Percentiles rank a stretch among this genome's conserved stretches.
These are phyloP conservation scores for Aricia artaxerxes DNA, from an alignment of 2,888 invertebrate species.

Conservation along the genomic window DNA sequence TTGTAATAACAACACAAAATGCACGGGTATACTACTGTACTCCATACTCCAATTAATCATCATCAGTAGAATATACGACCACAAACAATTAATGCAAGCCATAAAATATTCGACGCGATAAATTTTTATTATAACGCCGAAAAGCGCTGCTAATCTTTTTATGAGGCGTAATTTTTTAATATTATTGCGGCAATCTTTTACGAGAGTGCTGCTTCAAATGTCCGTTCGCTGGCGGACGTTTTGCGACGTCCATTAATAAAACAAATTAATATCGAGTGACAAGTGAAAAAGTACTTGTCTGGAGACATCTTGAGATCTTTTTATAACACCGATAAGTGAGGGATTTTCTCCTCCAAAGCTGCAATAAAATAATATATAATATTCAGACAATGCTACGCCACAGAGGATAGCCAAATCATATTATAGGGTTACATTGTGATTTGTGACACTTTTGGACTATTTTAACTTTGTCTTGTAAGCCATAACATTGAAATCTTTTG, in stretches of 20 bases:
- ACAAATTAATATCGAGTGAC: slow-evolving; percentile 6
- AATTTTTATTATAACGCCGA: slow-evolving; percentile 6
- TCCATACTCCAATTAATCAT: neutral
- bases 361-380: neutral
- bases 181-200: slow-evolving; percentile 12
- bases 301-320: neutral
- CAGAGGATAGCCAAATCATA: too few relatives aligned
- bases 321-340: neutral
- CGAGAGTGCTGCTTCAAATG: neutral
- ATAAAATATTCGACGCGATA: slow-evolving; percentile 6
- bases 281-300: slow-evolving; percentile 1
- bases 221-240: neutral
- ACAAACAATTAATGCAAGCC: neutral
- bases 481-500: too few relatives aligned
- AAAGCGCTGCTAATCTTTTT: slow-evolving; percentile 12
- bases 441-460: too few relatives aligned
- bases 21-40: neutral
- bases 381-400: too few relatives aligned
- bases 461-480: too few relatives aligned
- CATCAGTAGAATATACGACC: neutral
- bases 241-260: slow-evolving; percentile 2
- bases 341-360: neutral
- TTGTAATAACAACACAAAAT: neutral
- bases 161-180: slow-evolving; percentile 8
- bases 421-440: too few relatives aligned